Conservation (phyloP, 1,140 invertebrate species). For the Aphelenchoides besseyi region DNA sequence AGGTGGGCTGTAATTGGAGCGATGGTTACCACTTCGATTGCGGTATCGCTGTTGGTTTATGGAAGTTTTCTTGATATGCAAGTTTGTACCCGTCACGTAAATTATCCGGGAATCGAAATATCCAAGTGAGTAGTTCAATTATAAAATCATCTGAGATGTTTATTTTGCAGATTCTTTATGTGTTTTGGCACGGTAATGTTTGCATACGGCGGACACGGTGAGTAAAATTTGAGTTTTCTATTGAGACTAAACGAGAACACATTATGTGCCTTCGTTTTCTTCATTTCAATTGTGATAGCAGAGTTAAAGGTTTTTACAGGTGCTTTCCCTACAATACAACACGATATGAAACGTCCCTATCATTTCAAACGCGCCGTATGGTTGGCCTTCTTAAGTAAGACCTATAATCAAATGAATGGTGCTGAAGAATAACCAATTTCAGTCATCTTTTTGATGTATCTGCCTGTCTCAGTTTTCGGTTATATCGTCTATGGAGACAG, state of each 20-base stretch:
- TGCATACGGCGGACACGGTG: conserved; percentile 65
- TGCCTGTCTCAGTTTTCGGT: conserved; percentile 52
- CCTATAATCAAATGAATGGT: conserved; percentile 5
- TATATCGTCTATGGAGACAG: conserved; percentile 55
- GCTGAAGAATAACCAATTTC: conserved; percentile 25
- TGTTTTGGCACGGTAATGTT: conserved; percentile 63
- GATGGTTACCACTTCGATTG: conserved; percentile 58
- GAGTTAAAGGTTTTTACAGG: too few relatives aligned
- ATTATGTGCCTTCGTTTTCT: conserved; percentile 67
- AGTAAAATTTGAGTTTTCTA: too few relatives aligned
- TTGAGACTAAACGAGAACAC: too few relatives aligned
- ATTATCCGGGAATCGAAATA: conserved; percentile 44
- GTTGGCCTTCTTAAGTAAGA: conserved; percentile 51
- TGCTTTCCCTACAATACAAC: conserved; percentile 66
- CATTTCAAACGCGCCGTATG: conserved; percentile 53
- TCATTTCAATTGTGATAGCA: too few relatives aligned
- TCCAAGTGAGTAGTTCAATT: conserved; percentile 46
- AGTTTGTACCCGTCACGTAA: conserved; percentile 33
- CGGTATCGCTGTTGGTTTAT: conserved; percentile 51
- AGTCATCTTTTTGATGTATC: conserved; percentile 56
- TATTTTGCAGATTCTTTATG: conserved; percentile 54
- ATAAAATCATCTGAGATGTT: conserved; percentile 12
- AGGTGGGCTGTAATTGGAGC: conserved; percentile 57
- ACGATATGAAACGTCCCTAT: conserved; percentile 65
- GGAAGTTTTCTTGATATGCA: conserved; percentile 42